phyloP scores from a whole-genome alignment of 2,113 vertebrate genomes.

The Shinisaurus crocodilurus region DNA sequence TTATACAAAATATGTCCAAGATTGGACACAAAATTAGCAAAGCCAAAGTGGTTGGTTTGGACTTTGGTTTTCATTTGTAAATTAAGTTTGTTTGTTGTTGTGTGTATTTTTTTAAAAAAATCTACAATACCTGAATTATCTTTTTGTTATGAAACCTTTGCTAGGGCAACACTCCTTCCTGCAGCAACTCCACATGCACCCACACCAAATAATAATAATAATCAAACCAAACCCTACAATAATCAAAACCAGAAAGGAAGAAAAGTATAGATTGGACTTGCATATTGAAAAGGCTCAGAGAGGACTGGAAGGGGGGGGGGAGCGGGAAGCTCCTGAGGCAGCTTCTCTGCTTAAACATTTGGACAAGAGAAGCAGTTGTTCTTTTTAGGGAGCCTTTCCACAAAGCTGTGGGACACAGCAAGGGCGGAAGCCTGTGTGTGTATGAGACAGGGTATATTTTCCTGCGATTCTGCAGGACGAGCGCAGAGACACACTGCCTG shows the following conservation, averaged over 20 bases:
- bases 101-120: slow-evolving; percentile 58
- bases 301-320: slow-evolving; percentile 11
- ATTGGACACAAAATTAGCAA: background rate
- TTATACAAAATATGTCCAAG: background rate
- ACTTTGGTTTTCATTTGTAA: background rate
- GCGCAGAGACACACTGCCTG: slow-evolving; percentile 69
- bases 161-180: background rate
- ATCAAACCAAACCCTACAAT: slow-evolving; percentile 45
- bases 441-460: slow-evolving; percentile 47
- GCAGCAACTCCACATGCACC: slow-evolving; percentile 27
- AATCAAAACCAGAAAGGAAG: slow-evolving; percentile 61
- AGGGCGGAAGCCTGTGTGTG: background rate
- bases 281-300: slow-evolving; percentile 63
- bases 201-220: slow-evolving; percentile 40
- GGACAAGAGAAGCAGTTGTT: slow-evolving; percentile 49
- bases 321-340: slow-evolving; percentile 16
- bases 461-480: slow-evolving; percentile 65
- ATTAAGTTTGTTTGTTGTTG: background rate
- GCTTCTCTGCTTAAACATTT: slow-evolving; percentile 57
- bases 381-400: slow-evolving; percentile 45
- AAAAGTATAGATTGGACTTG: slow-evolving; percentile 47
- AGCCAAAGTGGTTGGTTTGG: background rate
- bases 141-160: background rate
- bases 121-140: slow-evolving; percentile 61
- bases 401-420: slow-evolving; percentile 37